Percentiles rank a stretch among this genome's conserved stretches.
phyloP scores from a whole-genome alignment of 1,140 invertebrate species.

The Drosophila pachea region DNA sequence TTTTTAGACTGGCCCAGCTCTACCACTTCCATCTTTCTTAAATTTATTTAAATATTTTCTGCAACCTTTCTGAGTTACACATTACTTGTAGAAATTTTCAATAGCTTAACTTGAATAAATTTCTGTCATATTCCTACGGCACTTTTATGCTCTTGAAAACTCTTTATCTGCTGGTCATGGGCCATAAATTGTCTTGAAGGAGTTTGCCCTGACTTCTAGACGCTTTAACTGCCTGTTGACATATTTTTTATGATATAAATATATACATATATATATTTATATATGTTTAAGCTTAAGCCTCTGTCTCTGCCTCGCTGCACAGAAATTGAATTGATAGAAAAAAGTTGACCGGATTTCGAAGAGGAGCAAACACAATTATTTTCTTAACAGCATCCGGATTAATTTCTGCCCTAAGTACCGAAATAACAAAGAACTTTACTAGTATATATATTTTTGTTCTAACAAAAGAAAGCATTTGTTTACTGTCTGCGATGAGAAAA shows the following conservation, averaged over 20 bases:
- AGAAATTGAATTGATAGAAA: neutral
- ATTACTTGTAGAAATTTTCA: too few species aligned
- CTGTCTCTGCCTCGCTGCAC: neutral
- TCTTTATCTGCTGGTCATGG: neutral
- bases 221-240: constrained; percentile 15
- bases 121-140: neutral
- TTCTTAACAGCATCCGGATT: constrained; percentile 1
- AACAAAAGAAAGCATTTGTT: too few species aligned
- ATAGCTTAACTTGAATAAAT: neutral
- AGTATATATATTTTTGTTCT: too few species aligned
- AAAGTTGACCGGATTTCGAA: neutral
- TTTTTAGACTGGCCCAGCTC: too few species aligned
- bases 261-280: neutral
- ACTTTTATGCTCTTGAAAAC: neutral
- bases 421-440: too few species aligned
- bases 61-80: too few species aligned
- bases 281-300: neutral
- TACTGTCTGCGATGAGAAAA: too few species aligned
- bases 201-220: neutral
- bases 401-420: neutral
- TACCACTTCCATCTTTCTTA: too few species aligned
- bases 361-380: neutral
- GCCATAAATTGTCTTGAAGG: neutral
- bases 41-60: too few species aligned
- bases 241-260: constrained; percentile 1